Conservation (phyloP, 2,888 invertebrate species). For the Exephanes ischioxanthus region DNA sequence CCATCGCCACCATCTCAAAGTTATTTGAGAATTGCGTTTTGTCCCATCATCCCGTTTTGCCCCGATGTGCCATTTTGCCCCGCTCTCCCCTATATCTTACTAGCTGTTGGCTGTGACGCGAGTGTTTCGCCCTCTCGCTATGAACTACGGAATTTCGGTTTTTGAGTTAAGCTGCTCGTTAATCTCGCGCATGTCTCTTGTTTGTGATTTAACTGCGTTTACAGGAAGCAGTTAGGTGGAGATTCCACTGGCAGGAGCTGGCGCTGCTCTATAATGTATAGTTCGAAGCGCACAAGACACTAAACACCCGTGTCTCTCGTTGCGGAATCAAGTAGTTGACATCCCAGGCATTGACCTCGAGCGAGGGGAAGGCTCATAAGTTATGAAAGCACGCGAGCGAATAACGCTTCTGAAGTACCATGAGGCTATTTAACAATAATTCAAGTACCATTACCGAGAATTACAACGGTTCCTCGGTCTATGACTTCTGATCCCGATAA, state of each 20-base stretch:
- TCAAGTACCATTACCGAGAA: conserved; percentile 28
- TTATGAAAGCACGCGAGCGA: conserved; percentile 7
- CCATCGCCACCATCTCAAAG: too few species aligned
- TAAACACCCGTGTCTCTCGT: conserved; percentile 3
- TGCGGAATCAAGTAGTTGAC: conserved; percentile 46
- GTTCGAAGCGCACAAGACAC: conserved; percentile 3
- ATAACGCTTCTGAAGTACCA: not conserved
- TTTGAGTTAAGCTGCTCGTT: not conserved
- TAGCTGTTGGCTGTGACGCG: too few species aligned
- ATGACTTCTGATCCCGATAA: conserved; percentile 26
- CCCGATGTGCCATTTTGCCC: too few species aligned
- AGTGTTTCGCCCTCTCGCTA: too few species aligned
- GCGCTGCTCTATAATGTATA: conserved; percentile 7
- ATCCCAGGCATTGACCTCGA: conserved; percentile 48
- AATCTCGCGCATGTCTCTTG: conserved; percentile 12
- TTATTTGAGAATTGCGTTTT: too few species aligned
- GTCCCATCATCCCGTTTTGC: too few species aligned
- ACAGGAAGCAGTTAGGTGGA: conserved; percentile 34
- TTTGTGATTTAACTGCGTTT: conserved; percentile 29
- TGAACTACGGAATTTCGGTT: not conserved
- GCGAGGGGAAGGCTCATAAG: not conserved
- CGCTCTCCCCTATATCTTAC: too few species aligned
- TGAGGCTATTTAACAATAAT: conserved; percentile 45
- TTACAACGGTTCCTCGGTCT: conserved; percentile 30
- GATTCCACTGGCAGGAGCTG: not conserved